Evolutionary conservation across 2,888 invertebrate species (phyloP).

Genomic region (Tipula lateralis): DNA sequence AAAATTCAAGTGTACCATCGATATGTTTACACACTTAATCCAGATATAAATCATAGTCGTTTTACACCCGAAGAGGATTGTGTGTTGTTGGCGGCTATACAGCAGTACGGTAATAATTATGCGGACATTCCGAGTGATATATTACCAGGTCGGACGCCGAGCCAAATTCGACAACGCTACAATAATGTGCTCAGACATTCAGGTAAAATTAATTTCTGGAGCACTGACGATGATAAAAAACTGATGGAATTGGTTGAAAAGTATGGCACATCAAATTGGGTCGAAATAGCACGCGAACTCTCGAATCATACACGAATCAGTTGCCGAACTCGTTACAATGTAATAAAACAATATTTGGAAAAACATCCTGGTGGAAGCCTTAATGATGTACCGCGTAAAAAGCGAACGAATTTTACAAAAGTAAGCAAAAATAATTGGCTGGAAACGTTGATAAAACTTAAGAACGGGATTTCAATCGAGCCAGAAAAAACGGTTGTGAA

Average conservation of each 20-base stretch:
- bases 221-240: slow-evolving; percentile 57
- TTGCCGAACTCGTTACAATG: slow-evolving; percentile 57
- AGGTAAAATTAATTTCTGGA: slow-evolving; percentile 54
- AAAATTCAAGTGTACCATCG: slow-evolving; percentile 59
- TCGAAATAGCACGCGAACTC: slow-evolving; percentile 52
- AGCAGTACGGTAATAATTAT: slow-evolving; percentile 59
- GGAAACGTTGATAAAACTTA: slow-evolving; percentile 40
- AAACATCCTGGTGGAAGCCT: slow-evolving; percentile 48
- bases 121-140: slow-evolving; percentile 53
- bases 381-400: slow-evolving; percentile 42
- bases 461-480: slow-evolving; percentile 35
- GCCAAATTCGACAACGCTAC: slow-evolving; percentile 60
- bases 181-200: slow-evolving; percentile 49
- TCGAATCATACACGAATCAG: slow-evolving; percentile 55
- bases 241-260: slow-evolving; percentile 54
- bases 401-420: slow-evolving; percentile 32
- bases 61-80: slow-evolving; percentile 65
- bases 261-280: slow-evolving; percentile 53
- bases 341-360: slow-evolving; percentile 53
- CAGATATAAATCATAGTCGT: slow-evolving; percentile 54
- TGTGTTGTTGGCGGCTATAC: slow-evolving; percentile 57
- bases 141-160: slow-evolving; percentile 57
- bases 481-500: neutral
- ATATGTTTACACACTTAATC: slow-evolving; percentile 50
- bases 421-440: slow-evolving; percentile 43